A percentile compares a stretch with the other conserved stretches of the same genome.
These are phyloP conservation scores for Trachelus stipa DNA, from an alignment of 2,888 invertebrate species.

Conservation along the genomic window DNA sequence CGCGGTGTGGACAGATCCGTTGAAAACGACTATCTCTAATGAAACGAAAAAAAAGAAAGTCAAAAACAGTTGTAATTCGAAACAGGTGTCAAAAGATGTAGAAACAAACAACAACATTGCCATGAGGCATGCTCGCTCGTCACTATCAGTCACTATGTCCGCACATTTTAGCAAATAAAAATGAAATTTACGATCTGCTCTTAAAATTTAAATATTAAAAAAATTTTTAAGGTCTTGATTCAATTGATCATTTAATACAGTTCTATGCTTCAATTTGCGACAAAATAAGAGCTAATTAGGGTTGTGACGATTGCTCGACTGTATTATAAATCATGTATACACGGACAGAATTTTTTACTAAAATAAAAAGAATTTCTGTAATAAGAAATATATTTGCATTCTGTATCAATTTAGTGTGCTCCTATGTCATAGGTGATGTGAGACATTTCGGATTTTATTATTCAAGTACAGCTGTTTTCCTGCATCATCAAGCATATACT, in stretches of 20 bases:
- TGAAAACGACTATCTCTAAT: background rate
- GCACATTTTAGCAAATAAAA: background rate
- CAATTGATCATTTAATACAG: background rate
- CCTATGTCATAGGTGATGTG: background rate
- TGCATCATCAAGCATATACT: background rate
- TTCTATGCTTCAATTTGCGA: background rate
- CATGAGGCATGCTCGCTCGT: background rate
- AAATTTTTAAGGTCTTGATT: background rate
- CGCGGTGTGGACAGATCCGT: background rate
- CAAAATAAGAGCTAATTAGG: background rate
- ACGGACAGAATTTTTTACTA: too few species aligned
- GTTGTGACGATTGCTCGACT: background rate
- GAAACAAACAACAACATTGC: background rate
- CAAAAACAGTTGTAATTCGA: background rate
- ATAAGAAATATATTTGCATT: too few species aligned
- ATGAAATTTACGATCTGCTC: background rate
- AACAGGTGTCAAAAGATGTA: background rate
- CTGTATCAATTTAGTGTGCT: too few species aligned
- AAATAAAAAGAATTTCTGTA: too few species aligned
- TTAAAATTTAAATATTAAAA: background rate
- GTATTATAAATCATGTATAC: background rate
- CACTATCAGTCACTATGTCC: background rate
- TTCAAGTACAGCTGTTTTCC: background rate
- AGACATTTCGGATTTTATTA: background rate
- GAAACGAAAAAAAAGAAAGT: background rate